Evolutionary conservation across 2,797 vertebrate genomes (phyloP), one percentile per base, ranked within the genome.

Genomic region (Sebastes ruberrimus): DNA sequence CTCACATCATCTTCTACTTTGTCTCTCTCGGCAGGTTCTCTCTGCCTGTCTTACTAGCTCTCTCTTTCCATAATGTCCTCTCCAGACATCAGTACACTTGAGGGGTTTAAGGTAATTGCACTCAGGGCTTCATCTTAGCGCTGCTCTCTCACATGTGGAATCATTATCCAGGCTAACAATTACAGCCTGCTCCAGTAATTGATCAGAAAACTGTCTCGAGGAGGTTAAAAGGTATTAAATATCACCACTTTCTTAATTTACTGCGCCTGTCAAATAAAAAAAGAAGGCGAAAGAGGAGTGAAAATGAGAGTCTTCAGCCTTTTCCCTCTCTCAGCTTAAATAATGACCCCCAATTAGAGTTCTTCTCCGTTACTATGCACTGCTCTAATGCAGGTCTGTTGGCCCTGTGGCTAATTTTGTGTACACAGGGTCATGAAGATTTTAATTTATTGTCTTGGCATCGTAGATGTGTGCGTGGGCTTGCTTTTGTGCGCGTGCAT

Each of bases 151-250:
- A 91, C 93, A 94, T 93, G 91, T 90, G 89, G 93, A 94, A 95
- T 94, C 94, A 94, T 95, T 94, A 95, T 94, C 93, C 92, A 87
- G 94, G 89, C 93, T 94, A 94, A 95, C 95, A 95, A 95, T 95
- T 96, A 95, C 93, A 94, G 94, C 91, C 93, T 88, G 92, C 92
- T 93, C 93, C 82, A 85, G 92, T 95, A 96, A 95, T 95, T 95
- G 95, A 96, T 95, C 94, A 95, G 94, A 95, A 95, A 95, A 94
- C 93, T 95, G 94, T 95, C 94, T 94, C 49, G 2, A 84, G 86
- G 90, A 95, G 94, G 95, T 95, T 95, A 95, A 95, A 95, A 94
- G 94, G 94, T 96, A 95, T 95, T 95, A 95, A 95, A 95, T 95
- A 95, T 95, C 93, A 93, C 93, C 91, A 94, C 93, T 95, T 95